These are phyloP conservation scores for Megalurothrips usitatus DNA, from an alignment of 2,888 invertebrate species.

Conservation along the genomic window DNA sequence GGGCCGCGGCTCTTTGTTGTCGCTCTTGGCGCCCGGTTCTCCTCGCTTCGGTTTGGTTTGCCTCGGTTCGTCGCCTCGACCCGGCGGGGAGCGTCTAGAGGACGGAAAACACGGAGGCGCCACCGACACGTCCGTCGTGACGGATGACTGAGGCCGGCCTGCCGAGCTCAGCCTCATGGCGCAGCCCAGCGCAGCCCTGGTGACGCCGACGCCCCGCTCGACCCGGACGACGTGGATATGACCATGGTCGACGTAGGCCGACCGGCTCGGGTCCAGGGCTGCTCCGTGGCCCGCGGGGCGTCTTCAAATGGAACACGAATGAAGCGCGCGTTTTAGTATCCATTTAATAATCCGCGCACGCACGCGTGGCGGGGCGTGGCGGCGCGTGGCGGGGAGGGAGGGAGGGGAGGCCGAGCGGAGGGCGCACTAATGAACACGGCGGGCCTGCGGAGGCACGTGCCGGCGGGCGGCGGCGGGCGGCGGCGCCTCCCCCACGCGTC, in stretches of 20 bases:
- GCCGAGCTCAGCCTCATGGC: neutral
- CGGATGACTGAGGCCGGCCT: neutral
- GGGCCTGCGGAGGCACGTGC: neutral
- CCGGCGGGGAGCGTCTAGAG: too few relatives aligned
- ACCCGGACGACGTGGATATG: neutral
- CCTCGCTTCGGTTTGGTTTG: too few relatives aligned
- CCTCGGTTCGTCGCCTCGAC: too few relatives aligned
- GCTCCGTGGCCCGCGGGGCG: neutral
- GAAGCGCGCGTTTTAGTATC: slow-evolving; percentile 11
- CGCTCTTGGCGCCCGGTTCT: too few relatives aligned
- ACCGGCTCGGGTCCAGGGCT: neutral
- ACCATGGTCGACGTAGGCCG: neutral
- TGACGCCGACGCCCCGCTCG: neutral
- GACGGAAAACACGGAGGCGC: too few relatives aligned
- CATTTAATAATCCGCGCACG: slow-evolving; percentile 21
- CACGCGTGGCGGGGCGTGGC: neutral
- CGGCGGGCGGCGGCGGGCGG: neutral
- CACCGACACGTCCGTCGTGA: too few relatives aligned
- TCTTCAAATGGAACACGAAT: neutral
- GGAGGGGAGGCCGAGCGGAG: neutral
- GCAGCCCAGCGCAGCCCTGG: neutral
- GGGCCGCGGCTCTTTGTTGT: too few relatives aligned
- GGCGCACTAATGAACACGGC: slow-evolving; percentile 16
- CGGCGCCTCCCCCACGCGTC: neutral
- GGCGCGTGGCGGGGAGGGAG: neutral